A percentile compares a stretch with the other conserved stretches of the same genome.
Evolutionary conservation across 1,140 invertebrate species (phyloP).

Genomic region (Capitella teleta): DNA sequence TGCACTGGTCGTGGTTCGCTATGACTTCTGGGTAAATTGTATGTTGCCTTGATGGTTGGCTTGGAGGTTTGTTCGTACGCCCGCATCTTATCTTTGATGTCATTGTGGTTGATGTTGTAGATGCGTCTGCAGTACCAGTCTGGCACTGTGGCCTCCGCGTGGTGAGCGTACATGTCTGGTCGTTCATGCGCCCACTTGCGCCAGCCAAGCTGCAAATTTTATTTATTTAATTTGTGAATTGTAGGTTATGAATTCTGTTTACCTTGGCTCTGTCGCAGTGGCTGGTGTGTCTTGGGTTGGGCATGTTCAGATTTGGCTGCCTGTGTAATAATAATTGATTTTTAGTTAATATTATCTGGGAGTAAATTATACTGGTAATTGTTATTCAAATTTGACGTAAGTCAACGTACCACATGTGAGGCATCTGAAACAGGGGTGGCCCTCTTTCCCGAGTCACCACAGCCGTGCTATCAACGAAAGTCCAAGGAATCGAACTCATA

Average conservation of each 20-base stretch:
- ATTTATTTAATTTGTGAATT: background rate
- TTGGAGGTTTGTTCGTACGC: background rate
- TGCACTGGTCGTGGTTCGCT: background rate
- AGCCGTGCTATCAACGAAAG: too few species aligned
- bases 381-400: background rate
- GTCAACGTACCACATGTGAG: constrained; percentile 8
- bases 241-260: background rate
- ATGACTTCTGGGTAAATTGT: background rate
- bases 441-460: background rate
- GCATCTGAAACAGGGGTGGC: constrained; percentile 8
- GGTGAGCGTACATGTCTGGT: constrained; percentile 9
- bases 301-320: constrained; percentile 8
- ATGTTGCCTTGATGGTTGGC: background rate
- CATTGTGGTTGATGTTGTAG: background rate
- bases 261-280: constrained; percentile 7
- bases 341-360: background rate
- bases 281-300: constrained; percentile 1
- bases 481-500: too few species aligned
- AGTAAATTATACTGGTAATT: background rate
- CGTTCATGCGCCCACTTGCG: constrained; percentile 9
- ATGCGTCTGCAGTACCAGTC: constrained; percentile 8
- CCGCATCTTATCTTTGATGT: background rate
- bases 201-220: constrained; percentile 9
- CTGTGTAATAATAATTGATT: background rate
- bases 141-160: background rate